Conservation (phyloP, 2,888 invertebrate species). For the Stegophylla sp. region DNA sequence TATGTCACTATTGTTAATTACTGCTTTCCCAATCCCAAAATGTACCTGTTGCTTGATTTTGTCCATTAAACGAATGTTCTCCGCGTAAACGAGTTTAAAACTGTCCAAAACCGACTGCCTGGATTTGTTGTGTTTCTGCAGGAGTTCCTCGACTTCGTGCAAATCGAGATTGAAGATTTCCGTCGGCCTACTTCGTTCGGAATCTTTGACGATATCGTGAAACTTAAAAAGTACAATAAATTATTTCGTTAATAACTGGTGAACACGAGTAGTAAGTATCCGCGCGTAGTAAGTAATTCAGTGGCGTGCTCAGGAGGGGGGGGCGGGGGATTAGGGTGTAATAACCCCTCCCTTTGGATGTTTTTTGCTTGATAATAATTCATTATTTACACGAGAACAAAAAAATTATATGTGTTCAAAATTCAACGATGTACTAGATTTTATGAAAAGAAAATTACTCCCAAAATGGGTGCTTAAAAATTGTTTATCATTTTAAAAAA, state of each 20-base stretch:
- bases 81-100: constrained; percentile 72
- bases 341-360: too few relatives aligned
- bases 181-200: constrained; percentile 16
- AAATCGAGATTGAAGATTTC: constrained; percentile 62
- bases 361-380: too few relatives aligned
- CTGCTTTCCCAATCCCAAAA: too few relatives aligned
- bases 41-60: constrained; percentile 74
- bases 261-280: not conserved
- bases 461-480: too few relatives aligned
- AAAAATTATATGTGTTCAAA: too few relatives aligned
- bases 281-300: not conserved
- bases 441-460: too few relatives aligned
- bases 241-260: not conserved
- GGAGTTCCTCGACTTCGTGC: constrained; percentile 66
- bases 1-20: constrained; percentile 30
- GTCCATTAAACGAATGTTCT: constrained; percentile 74
- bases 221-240: constrained; percentile 49
- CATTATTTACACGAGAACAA: too few relatives aligned
- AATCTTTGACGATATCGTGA: constrained; percentile 23
- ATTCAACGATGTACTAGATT: too few relatives aligned
- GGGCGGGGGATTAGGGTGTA: too few relatives aligned
- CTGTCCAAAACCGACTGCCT: constrained; percentile 73
- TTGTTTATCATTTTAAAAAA: too few relatives aligned
- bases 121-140: constrained; percentile 72
- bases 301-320: too few relatives aligned